A percentile compares a stretch with the other conserved stretches of the same genome.
Evolutionary conservation across 2,797 vertebrate genomes (phyloP).

Genomic region (Varecia variegata): DNA sequence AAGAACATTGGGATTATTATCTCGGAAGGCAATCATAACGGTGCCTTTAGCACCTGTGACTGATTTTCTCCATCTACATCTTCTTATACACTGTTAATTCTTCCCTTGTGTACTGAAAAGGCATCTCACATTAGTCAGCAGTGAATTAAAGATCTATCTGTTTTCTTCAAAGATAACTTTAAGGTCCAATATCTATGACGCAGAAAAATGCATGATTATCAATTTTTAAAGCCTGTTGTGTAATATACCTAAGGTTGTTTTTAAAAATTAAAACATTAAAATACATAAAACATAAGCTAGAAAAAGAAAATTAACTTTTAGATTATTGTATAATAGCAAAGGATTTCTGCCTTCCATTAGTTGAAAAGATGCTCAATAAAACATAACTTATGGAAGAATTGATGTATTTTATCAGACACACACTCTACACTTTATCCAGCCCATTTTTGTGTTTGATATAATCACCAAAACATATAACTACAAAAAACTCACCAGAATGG

Average conservation of each 20-base stretch:
- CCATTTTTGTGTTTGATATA: background rate
- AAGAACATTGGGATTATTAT: background rate
- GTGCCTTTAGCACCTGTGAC: background rate
- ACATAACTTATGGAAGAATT: background rate
- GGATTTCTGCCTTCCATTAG: background rate
- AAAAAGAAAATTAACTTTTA: background rate
- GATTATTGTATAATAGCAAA: background rate
- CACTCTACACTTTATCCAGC: background rate
- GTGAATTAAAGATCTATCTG: conserved; percentile 5
- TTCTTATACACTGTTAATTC: background rate
- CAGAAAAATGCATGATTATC: background rate
- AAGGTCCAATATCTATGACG: background rate
- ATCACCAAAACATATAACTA: background rate
- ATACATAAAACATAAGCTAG: background rate
- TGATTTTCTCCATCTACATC: conserved; percentile 18
- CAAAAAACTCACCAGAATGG: background rate
- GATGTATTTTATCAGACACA: background rate
- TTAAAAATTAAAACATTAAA: conserved; percentile 8
- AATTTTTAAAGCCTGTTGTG: background rate
- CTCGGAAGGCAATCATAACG: background rate
- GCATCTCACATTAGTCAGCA: conserved; percentile 34
- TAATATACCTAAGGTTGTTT: conserved; percentile 7
- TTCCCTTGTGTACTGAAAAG: conserved; percentile 14
- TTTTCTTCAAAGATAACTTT: conserved; percentile 46
- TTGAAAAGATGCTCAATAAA: background rate